Evolutionary conservation across 2,797 vertebrate species (phyloP).

Genomic region (Spea hammondii): DNA sequence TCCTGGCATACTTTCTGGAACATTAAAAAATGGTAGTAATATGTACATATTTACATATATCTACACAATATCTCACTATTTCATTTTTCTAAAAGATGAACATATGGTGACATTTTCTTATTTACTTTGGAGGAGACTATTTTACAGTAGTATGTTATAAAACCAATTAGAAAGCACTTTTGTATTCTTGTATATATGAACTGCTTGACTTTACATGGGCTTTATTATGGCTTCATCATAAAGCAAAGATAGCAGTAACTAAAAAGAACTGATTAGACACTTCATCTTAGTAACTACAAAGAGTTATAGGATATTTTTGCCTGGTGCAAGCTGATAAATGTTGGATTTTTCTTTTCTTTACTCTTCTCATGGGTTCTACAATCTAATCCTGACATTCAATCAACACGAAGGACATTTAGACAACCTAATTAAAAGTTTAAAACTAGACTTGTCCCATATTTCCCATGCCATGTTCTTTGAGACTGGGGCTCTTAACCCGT

Average conservation of each 20-base stretch:
- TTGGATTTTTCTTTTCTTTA: constrained; percentile 53
- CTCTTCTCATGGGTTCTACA: constrained; percentile 50
- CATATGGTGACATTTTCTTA: too few relatives aligned
- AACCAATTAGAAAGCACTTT: constrained; percentile 44
- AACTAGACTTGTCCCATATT: constrained; percentile 59
- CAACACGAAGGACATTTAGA: constrained; percentile 65
- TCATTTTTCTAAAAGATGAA: too few relatives aligned
- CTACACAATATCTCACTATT: too few relatives aligned
- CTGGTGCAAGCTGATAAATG: constrained; percentile 48
- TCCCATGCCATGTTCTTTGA: constrained; percentile 59
- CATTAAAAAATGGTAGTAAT: too few relatives aligned
- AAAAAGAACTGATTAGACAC: constrained; percentile 13
- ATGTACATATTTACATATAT: too few relatives aligned
- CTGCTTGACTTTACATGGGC: constrained; percentile 46
- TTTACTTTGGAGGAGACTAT: too few relatives aligned
- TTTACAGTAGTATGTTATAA: too few relatives aligned
- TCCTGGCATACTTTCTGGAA: too few relatives aligned
- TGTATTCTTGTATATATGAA: constrained; percentile 57
- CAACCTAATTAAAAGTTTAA: constrained; percentile 59
- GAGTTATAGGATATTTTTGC: constrained; percentile 55
- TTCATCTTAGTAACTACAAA: background rate
- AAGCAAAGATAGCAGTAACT: constrained; percentile 20
- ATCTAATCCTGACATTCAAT: constrained; percentile 58
- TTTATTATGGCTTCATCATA: constrained; percentile 42
- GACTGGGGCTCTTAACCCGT: too few relatives aligned